Percentiles rank a stretch among this genome's conserved stretches.
These are phyloP conservation scores for Emydoidea blandingii DNA, from an alignment of 2,797 vertebrate genomes.

Conservation along the genomic window DNA sequence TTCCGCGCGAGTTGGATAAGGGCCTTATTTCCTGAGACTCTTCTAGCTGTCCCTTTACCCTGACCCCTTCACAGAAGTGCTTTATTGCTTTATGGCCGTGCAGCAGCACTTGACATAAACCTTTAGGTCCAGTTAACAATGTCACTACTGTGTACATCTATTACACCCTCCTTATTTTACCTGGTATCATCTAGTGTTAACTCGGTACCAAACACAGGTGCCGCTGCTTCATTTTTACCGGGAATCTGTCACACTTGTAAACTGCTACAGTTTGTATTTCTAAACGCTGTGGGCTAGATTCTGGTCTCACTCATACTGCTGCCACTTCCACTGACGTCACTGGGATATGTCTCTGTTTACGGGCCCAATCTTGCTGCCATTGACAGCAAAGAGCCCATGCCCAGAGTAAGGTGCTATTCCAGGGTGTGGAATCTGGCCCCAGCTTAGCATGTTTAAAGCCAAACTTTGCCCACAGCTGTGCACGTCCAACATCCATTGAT, in stretches of 20 bases:
- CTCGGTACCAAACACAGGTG: not conserved
- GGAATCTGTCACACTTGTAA: not conserved
- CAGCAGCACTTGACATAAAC: conserved; percentile 62
- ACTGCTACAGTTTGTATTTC: not conserved
- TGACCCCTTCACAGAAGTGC: conserved; percentile 56
- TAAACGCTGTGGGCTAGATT: not conserved
- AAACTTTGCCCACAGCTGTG: not conserved
- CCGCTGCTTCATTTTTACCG: not conserved
- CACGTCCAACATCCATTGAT: not conserved
- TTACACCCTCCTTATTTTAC: conserved; percentile 23
- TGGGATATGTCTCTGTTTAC: not conserved
- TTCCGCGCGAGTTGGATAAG: conserved; percentile 10
- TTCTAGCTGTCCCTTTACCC: conserved; percentile 42
- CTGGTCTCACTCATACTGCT: not conserved
- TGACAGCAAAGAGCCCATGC: not conserved
- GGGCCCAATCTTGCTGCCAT: rapidly evolving
- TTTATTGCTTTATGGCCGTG: conserved; percentile 64
- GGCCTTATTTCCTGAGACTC: conserved; percentile 46
- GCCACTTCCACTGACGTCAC: not conserved
- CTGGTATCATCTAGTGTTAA: conserved; percentile 10
- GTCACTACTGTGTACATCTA: conserved; percentile 47
- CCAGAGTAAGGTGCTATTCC: not conserved
- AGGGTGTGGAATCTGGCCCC: not conserved
- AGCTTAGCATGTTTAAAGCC: not conserved
- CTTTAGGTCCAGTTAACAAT: conserved; percentile 35